Evolutionary conservation across 2,888 invertebrate genomes (phyloP), one percentile per base, ranked within the genome.

Genomic region (Lasioglossum marginatum): DNA sequence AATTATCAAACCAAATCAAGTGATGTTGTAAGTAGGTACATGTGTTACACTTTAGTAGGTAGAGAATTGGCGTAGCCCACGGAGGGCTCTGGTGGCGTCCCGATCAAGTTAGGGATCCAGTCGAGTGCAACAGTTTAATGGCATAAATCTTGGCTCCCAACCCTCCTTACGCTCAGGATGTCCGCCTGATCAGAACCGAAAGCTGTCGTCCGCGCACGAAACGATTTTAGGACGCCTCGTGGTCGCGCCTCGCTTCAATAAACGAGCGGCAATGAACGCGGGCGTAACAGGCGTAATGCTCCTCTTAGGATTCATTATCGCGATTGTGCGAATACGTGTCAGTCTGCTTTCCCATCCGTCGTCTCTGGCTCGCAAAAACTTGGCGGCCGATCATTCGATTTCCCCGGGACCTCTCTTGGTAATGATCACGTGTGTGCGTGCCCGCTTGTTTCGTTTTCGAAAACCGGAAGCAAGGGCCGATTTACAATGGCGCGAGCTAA

Each of bases 291-390:
- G n/a, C 74, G 48, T 78, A 78, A 45, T 79, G 75, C 82, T 23
- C 71, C 72, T 89, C 87, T 79, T 81, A 86, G 60, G 79, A 82
- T 71, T 63, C 80, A 45, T 89, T 80, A 86, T 89, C 78, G 27
- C 75, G 83, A 76, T 80, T 87, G 83, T 84, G 83, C 84, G 83
- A 83, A 71, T 84, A 77, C 84, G 14, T 60, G 43, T 74, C 84
- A 23, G 0, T 8, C 40, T 0, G 31, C 60, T 84, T 84, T 84
- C 84, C 74, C 84, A 84, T 83, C 74, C 82, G 63, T 71, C 45
- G 52, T 45, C 16, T 43, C 60, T 23, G 10, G 40, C 10, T 27
- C n/a, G 31, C 14, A 84, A 85, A 79, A 75, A 48, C 34, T 4
- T 40, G 66, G 34, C 27, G 43, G 52, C 60, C 77, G 75, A 82